Conservation (phyloP, 1,140 invertebrate genomes). For the Papilio xuthus region DNA sequence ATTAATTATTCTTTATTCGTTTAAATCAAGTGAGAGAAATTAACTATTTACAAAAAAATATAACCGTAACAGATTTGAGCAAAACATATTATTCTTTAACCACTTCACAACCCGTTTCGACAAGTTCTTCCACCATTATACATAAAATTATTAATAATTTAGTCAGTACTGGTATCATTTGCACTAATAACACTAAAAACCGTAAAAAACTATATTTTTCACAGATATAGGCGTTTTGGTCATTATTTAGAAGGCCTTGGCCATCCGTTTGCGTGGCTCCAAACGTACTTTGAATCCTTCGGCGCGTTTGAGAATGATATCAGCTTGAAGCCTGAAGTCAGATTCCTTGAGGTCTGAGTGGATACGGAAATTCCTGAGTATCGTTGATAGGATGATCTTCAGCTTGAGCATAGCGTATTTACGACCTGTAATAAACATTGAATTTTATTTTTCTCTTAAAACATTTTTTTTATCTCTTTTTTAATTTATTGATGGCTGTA, state of each 20-base stretch:
- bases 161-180: slow-evolving; percentile 70
- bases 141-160: slow-evolving; percentile 66
- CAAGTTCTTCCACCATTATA: slow-evolving; percentile 64
- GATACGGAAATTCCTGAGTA: slow-evolving; percentile 92
- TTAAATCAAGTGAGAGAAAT: slow-evolving; percentile 39
- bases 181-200: slow-evolving; percentile 48
- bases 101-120: slow-evolving; percentile 51
- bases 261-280: slow-evolving; percentile 83
- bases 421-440: slow-evolving; percentile 83
- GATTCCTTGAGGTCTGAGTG: slow-evolving; percentile 86
- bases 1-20: slow-evolving; percentile 16
- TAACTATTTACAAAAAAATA: slow-evolving; percentile 66
- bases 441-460: background rate
- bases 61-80: slow-evolving; percentile 53
- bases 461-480: too few relatives aligned
- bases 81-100: slow-evolving; percentile 48
- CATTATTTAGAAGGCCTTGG: slow-evolving; percentile 60
- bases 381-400: slow-evolving; percentile 93
- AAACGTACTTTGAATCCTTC: slow-evolving; percentile 90
- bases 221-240: slow-evolving; percentile 43
- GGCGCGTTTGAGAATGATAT: slow-evolving; percentile 92
- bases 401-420: slow-evolving; percentile 95
- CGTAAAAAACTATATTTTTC: slow-evolving; percentile 51
- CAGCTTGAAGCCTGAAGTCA: slow-evolving; percentile 90
- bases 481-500: too few relatives aligned